Conservation (phyloP, 1,140 invertebrate genomes). For the Danaus melanippus region DNA sequence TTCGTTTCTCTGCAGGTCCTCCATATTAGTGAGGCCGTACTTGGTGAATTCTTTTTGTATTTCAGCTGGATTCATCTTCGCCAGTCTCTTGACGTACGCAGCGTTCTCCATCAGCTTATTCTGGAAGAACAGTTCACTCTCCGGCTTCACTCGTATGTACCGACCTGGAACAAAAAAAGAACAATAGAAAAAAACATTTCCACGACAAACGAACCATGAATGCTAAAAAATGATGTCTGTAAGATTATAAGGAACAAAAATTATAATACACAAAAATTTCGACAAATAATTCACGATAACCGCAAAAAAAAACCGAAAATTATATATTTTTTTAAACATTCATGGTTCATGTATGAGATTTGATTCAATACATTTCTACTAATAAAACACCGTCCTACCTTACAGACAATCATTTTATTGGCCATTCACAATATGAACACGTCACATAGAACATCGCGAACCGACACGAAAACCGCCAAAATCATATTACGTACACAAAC, state of each 20-base stretch:
- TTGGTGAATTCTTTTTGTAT: conserved; percentile 55
- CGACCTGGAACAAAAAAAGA: conserved; percentile 38
- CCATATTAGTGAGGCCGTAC: conserved; percentile 48
- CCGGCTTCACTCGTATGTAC: conserved; percentile 55
- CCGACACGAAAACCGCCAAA: too few species aligned
- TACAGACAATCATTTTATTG: conserved; percentile 61
- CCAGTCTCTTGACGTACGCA: conserved; percentile 47
- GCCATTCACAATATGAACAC: conserved; percentile 68
- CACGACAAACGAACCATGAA: conserved; percentile 56
- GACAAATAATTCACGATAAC: conserved; percentile 1
- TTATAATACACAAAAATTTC: too few species aligned
- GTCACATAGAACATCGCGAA: conserved; percentile 27
- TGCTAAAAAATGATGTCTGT: conserved; percentile 62
- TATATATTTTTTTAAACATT: conserved; percentile 33
- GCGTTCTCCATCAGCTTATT: conserved; percentile 51
- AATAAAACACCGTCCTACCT: conserved; percentile 54
- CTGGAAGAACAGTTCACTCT: conserved; percentile 60
- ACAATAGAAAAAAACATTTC: conserved; percentile 13
- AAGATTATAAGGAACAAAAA: conserved; percentile 32
- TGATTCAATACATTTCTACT: too few species aligned
- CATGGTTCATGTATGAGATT: conserved; percentile 47
- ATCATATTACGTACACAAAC: too few species aligned
- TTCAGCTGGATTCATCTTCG: conserved; percentile 52
- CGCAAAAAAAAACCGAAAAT: conserved; percentile 26
- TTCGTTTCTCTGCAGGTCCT: conserved; percentile 37